Conservation (phyloP, 1,140 invertebrate species). For the Araneus ventricosus region DNA sequence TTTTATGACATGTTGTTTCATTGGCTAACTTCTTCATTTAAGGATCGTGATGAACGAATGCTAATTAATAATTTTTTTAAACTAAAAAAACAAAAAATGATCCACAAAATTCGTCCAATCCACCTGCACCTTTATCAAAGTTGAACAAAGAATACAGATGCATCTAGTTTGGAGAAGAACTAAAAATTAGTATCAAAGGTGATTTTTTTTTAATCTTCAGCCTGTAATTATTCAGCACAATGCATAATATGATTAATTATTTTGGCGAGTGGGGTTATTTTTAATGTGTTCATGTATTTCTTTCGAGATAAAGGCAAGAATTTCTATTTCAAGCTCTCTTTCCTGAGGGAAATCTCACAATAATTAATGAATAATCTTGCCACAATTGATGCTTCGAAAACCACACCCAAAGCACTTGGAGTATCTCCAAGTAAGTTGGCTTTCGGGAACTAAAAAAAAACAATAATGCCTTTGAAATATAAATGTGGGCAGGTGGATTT, state of each 20-base stretch:
- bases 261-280: not conserved
- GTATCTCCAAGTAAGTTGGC: slow-evolving; percentile 21
- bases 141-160: no score
- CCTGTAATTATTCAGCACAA: not conserved
- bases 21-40: no score
- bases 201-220: no score
- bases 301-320: slow-evolving; percentile 7
- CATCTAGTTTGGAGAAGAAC: no score
- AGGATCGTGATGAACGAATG: no score
- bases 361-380: slow-evolving; percentile 54
- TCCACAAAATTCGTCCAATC: no score
- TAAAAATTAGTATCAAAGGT: no score
- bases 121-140: no score
- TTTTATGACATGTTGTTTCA: no score
- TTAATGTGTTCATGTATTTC: not conserved
- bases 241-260: slow-evolving; percentile 3
- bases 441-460: slow-evolving; percentile 27
- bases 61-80: no score
- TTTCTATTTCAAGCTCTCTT: slow-evolving; percentile 40
- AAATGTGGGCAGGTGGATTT: slow-evolving; percentile 24
- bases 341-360: slow-evolving; percentile 22
- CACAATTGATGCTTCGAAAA: slow-evolving; percentile 13
- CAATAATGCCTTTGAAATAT: slow-evolving; percentile 33
- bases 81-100: no score
- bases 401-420: slow-evolving; percentile 58